A percentile compares a stretch with the other conserved stretches of the same genome.
These are phyloP conservation scores for Drosophila bifasciata DNA, from an alignment of 1,140 invertebrate species.

Conservation along the genomic window DNA sequence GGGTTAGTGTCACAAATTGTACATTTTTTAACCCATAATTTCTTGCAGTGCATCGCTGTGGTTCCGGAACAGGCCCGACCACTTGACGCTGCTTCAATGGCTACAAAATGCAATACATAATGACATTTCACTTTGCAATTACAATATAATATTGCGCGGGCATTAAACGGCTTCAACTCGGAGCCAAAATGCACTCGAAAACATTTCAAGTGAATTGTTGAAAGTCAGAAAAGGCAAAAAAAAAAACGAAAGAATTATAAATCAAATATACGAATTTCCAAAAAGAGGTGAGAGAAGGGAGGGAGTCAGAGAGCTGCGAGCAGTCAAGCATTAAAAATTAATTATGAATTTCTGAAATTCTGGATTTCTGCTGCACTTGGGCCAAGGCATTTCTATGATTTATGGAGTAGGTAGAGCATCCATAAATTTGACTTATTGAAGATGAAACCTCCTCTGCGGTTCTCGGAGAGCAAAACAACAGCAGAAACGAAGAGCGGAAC, in stretches of 20 bases:
- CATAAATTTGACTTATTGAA: slow-evolving; percentile 80
- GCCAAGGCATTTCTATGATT: slow-evolving; percentile 67
- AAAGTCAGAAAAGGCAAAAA: slow-evolving; percentile 39
- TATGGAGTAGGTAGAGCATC: slow-evolving; percentile 64
- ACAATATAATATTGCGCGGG: slow-evolving; percentile 76
- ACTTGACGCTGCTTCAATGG: slow-evolving; percentile 81
- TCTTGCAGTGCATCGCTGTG: slow-evolving; percentile 18
- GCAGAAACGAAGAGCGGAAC: slow-evolving; percentile 15
- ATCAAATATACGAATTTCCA: slow-evolving; percentile 73
- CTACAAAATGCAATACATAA: slow-evolving; percentile 81
- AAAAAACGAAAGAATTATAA: slow-evolving; percentile 61
- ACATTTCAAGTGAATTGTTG: slow-evolving; percentile 72
- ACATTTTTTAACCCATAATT: too few relatives aligned
- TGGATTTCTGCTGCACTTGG: slow-evolving; percentile 6
- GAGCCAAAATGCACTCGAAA: slow-evolving; percentile 69
- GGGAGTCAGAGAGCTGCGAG: slow-evolving; percentile 46
- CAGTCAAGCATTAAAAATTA: slow-evolving; percentile 82
- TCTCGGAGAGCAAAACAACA: slow-evolving; percentile 47
- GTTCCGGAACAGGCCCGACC: slow-evolving; percentile 44
- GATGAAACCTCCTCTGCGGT: slow-evolving; percentile 60
- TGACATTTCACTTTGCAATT: slow-evolving; percentile 81
- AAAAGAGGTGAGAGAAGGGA: slow-evolving; percentile 7
- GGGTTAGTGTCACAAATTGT: too few relatives aligned
- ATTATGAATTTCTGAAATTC: slow-evolving; percentile 66
- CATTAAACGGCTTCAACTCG: slow-evolving; percentile 78